Base-by-base conservation (phyloP, 2,113 vertebrate genomes). In the Myotis davidii region DNA sequence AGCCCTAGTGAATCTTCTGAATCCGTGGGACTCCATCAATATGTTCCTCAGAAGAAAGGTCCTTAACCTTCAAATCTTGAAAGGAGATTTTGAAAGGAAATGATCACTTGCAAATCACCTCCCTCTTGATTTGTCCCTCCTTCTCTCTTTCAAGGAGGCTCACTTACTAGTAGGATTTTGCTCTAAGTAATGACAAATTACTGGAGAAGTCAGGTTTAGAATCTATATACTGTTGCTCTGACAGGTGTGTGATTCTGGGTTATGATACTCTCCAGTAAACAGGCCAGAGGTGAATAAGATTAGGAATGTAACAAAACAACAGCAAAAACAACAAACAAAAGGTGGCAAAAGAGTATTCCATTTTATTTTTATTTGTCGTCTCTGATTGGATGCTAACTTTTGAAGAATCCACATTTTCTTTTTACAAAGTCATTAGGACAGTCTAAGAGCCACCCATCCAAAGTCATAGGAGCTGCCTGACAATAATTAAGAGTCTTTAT, bases 201-300 rank as follows among this genome's bases (percentile, higher is more conserved):
- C 37, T 95, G 34, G 67, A 88, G 70, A 90, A 73, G 52, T 94
- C 42, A 59, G 59, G 39, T 90, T 61, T 90, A 59, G 42, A 94
- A 78, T 91, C 29, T 77, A 13, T 64, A 21, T 52, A 59, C 17
- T 84, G 34, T 90, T 96, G 39, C 32, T 89, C 18, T 34, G 39
- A 34, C 69, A 81, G n/a, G 23, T 73, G 21, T 88, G 9, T 74
- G 81, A 88, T 95, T 92, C 34, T 9, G 56, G 78, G n/a, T 48
- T 54, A 56, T 21, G 8, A 81, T 83, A 56, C 42, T 39, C 13
- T 78, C 89, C 67, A 85, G 20, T 27, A 79, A 90, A 79, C 45
- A 84, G 65, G 64, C 23, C 72, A 85, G 13, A 84, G 18, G 52
- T 69, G 39, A 94, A 77, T 20, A 45, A 84, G 59, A 21, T 82